phyloP scores from a whole-genome alignment of 1,140 invertebrate genomes.

The Hetaerina americana region DNA sequence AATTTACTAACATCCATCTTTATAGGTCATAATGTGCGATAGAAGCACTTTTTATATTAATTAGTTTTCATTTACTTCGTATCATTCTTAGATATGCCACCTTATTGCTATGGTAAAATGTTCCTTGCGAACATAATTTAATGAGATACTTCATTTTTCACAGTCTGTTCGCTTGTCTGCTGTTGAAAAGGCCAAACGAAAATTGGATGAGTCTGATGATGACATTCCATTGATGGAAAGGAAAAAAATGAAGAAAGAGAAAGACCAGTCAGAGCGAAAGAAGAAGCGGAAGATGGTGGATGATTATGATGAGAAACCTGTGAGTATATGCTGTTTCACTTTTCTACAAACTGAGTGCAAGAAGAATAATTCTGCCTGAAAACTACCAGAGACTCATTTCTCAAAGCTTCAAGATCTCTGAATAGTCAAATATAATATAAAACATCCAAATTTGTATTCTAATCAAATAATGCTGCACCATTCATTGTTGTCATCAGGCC shows the following conservation, averaged over 20 bases:
- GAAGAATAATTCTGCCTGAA: too few species aligned
- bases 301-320: conserved; percentile 34
- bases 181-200: conserved; percentile 28
- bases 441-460: too few species aligned
- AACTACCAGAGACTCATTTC: too few species aligned
- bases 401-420: too few species aligned
- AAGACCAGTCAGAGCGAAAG: conserved; percentile 44
- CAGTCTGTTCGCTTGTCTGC: conserved; percentile 19
- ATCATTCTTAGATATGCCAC: conserved; percentile 9
- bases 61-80: not conserved
- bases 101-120: conserved; percentile 13
- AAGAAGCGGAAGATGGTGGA: conserved; percentile 41
- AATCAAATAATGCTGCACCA: too few species aligned
- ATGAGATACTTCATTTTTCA: conserved; percentile 20
- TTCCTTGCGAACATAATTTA: conserved; percentile 14
- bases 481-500: too few species aligned
- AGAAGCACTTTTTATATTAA: conserved; percentile 5
- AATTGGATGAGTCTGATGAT: conserved; percentile 41
- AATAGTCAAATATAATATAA: too few species aligned
- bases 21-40: too few species aligned
- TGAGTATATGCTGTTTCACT: conserved; percentile 13
- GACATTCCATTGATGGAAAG: conserved; percentile 50
- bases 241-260: conserved; percentile 59
- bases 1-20: too few species aligned
- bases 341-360: too few species aligned